Percentiles rank a stretch among this genome's conserved stretches.
These are phyloP conservation scores for Neodon shergylaensis DNA, from an alignment of 2,113 vertebrate species.

Conservation along the genomic window DNA sequence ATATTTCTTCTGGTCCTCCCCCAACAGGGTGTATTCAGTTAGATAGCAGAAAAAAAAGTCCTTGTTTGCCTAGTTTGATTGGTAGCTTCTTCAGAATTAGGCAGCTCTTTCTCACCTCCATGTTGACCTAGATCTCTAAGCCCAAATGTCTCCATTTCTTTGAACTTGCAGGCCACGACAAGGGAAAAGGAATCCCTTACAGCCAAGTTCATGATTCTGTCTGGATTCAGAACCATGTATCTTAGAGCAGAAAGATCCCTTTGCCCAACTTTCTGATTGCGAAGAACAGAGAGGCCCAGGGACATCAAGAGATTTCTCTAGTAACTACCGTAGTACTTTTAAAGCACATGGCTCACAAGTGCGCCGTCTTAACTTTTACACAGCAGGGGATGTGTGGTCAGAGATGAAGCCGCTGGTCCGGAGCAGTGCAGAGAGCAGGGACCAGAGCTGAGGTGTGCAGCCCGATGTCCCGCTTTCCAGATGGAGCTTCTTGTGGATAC, in stretches of 20 bases:
- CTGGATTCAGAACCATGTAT: not conserved
- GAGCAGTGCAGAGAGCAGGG: not conserved
- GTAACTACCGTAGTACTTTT: not conserved
- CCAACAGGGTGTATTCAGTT: not conserved
- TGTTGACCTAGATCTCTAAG: not conserved
- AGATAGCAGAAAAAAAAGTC: not conserved
- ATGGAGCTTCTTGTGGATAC: not conserved
- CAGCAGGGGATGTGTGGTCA: conserved; percentile 23
- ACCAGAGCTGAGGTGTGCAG: not conserved
- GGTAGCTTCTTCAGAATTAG: not conserved
- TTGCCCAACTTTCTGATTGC: not conserved
- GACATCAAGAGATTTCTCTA: not conserved
- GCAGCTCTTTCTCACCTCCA: not conserved
- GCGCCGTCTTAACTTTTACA: not conserved
- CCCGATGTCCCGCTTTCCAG: not conserved
- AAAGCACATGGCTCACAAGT: not conserved
- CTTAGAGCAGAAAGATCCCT: conserved; percentile 5
- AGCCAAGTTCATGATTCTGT: conserved; percentile 38
- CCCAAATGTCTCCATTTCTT: not conserved
- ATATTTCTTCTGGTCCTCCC: not conserved
- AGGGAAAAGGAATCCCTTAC: not conserved
- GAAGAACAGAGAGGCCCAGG: not conserved
- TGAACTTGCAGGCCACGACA: not conserved
- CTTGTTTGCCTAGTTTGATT: not conserved
- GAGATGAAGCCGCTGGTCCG: not conserved